Evolutionary conservation across 2,113 vertebrate genomes (phyloP), one percentile per base, ranked within the genome.

Genomic region (Ceyx melanurus): DNA sequence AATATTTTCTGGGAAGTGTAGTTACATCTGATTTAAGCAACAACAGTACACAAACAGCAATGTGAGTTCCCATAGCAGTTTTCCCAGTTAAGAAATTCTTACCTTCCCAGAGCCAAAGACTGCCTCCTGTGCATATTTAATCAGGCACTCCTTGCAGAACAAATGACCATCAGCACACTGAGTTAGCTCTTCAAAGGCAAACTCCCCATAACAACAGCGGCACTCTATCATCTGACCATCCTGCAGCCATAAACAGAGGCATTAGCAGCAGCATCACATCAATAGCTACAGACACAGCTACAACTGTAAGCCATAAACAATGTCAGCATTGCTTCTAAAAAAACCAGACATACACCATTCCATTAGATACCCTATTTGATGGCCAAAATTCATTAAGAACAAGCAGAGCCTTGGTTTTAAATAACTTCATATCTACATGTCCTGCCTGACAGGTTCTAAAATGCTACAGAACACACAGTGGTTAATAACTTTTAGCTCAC

Each of bases 61-160:
- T 3, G 46, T 29, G 23, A 66, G 37, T 67, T 82, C 67, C 85
- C 67, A 80, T 11, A 82, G 67, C 60, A 40, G 40, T 50, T 48
- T 7, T 7, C 46, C 60, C 61, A 40, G 26, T 22, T 66, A 31
- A 23, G 50, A 75, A 79, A 83, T 12, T 56, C 95, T 96, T 97
- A 99, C 99, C 98, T 98, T 98, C 73, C 98, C 99, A 28, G 98
- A 98, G 93, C 99, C 99, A 66, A 99, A 99, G 25, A 99, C 99
- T 0, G 99, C 99, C 97, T 99, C 99, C 96, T 99, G 98, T 93
- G 99, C 99, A 4, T 99, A 99, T 96, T 98, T 99, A 94, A 99
- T 98, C 90, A 99, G 98, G 97, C 99, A 99, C 93, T 99, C 99
- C 97, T 99, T 99, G 96, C 99, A 99, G 97, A 99, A 99, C 72